A percentile compares a stretch with the other conserved stretches of the same genome.
These are phyloP conservation scores for Myotis pilosus DNA, from an alignment of 2,797 vertebrate species.

Conservation along the genomic window DNA sequence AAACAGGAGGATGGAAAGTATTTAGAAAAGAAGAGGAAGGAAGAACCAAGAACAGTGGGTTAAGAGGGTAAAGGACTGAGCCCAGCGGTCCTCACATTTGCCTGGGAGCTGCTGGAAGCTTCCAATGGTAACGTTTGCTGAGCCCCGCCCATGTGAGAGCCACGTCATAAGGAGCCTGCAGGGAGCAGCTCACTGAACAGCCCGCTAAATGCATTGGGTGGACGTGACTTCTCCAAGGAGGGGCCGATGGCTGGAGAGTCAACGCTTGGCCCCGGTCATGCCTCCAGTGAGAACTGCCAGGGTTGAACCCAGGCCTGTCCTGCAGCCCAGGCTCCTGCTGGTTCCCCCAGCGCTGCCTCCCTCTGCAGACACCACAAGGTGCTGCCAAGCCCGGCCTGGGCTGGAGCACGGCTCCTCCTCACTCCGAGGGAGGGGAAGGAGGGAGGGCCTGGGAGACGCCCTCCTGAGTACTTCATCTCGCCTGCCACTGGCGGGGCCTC, in stretches of 20 bases:
- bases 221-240: background rate
- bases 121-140: background rate
- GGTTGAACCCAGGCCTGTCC: background rate
- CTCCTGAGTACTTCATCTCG: background rate
- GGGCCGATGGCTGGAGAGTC: background rate
- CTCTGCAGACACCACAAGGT: background rate
- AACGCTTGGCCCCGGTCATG: background rate
- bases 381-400: background rate
- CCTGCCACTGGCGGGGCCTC: slow-evolving; percentile 3
- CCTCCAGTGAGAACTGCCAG: background rate
- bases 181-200: background rate
- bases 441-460: background rate
- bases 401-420: background rate
- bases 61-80: background rate
- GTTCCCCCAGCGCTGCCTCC: background rate
- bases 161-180: background rate
- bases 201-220: rapidly evolving
- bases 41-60: background rate
- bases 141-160: background rate
- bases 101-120: background rate
- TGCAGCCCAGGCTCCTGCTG: background rate
- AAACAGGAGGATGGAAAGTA: background rate
- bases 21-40: background rate
- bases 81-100: background rate
- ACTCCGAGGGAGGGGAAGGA: background rate